A percentile compares a stretch with the other conserved stretches of the same genome.
phyloP scores from a whole-genome alignment of 2,113 vertebrate genomes.

The Crotalus tigris region DNA sequence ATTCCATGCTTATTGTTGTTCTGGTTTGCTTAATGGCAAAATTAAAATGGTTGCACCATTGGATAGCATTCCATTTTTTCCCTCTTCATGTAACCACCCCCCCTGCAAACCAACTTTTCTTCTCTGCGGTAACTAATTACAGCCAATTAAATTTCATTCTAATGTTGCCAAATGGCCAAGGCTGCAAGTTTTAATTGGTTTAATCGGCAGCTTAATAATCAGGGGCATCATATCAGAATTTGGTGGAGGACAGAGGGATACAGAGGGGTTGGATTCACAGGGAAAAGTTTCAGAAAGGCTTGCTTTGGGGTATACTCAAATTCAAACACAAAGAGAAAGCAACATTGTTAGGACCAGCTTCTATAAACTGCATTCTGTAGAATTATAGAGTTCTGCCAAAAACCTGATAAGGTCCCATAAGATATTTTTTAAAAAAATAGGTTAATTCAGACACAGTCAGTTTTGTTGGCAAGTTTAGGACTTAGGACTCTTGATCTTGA shows the following conservation, averaged over 20 bases:
- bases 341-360: background rate
- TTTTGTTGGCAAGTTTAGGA: background rate
- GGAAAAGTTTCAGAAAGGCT: background rate
- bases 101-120: background rate
- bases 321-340: background rate
- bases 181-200: constrained; percentile 26
- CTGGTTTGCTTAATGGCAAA: background rate
- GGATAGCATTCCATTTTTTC: background rate
- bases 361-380: background rate
- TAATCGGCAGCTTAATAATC: constrained; percentile 5
- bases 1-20: background rate
- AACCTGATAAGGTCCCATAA: background rate
- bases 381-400: background rate
- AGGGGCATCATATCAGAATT: background rate
- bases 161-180: background rate
- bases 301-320: background rate
- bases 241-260: background rate
- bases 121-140: constrained; percentile 8
- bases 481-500: background rate
- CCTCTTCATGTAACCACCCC: background rate
- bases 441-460: background rate
- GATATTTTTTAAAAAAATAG: background rate
- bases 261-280: background rate
- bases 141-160: constrained; percentile 16
- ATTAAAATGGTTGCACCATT: constrained; percentile 3